A percentile compares a stretch with the other conserved stretches of the same genome.
phyloP scores from a whole-genome alignment of 2,797 vertebrate genomes.

The Chaetodon trifasciatus region DNA sequence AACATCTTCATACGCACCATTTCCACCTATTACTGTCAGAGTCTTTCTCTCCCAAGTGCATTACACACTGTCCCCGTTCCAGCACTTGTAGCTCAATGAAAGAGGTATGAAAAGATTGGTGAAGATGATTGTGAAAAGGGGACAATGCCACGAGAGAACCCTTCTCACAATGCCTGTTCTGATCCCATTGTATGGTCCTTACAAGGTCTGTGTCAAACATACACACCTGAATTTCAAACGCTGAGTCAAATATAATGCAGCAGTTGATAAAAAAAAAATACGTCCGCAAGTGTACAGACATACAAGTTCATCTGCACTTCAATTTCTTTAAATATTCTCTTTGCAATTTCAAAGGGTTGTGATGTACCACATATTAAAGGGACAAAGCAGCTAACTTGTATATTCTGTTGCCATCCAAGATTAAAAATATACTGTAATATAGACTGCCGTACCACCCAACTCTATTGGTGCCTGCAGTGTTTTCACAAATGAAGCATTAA shows the following conservation, averaged over 20 bases:
- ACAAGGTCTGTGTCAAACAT: not conserved
- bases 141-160: not conserved
- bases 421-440: not conserved
- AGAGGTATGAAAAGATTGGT: conserved; percentile 24
- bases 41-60: conserved; percentile 29
- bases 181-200: conserved; percentile 3
- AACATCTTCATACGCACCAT: conserved; percentile 54
- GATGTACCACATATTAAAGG: not conserved
- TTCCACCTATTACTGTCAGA: conserved; percentile 39
- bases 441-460: too few relatives aligned
- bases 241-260: not conserved
- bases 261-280: not conserved
- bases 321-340: not conserved
- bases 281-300: not conserved
- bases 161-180: not conserved
- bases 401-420: not conserved
- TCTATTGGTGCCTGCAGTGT: not conserved
- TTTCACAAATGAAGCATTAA: conserved; percentile 1
- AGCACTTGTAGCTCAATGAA: conserved; percentile 25
- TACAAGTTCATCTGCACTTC: not conserved
- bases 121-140: conserved; percentile 29
- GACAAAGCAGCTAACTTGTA: not conserved
- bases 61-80: conserved; percentile 19
- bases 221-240: not conserved
- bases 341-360: not conserved